Percentiles rank a stretch among this genome's conserved stretches.
Conservation (phyloP, 2,113 vertebrate genomes). For the Mormyrus lacerda region DNA sequence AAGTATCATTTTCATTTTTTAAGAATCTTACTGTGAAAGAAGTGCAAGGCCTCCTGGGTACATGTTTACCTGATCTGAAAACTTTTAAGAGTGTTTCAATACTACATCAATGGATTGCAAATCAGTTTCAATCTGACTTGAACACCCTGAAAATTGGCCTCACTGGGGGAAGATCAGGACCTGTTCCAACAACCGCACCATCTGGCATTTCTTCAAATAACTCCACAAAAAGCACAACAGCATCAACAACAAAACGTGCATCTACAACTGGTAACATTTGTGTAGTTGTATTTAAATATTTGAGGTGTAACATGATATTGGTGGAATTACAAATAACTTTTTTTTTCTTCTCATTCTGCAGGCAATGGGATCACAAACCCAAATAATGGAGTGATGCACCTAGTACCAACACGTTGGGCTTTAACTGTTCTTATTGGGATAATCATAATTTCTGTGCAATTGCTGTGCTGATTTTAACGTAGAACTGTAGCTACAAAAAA, state of each 20-base stretch:
- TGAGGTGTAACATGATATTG: not conserved
- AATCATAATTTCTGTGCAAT: not conserved
- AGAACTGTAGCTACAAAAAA: not conserved
- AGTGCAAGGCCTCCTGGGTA: slow-evolving; percentile 47
- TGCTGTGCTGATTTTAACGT: not conserved
- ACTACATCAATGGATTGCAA: slow-evolving; percentile 39
- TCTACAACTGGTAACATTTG: not conserved
- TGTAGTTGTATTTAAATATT: not conserved
- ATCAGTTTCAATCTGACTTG: slow-evolving; percentile 31
- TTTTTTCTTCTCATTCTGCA: not conserved
- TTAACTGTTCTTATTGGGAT: not conserved
- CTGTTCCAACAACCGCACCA: not conserved
- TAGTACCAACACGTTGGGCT: not conserved
- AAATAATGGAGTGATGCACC: not conserved
- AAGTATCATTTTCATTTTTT: not conserved
- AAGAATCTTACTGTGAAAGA: slow-evolving; percentile 46
- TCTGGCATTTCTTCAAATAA: not conserved
- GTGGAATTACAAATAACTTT: not conserved
- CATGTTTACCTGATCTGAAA: slow-evolving; percentile 40
- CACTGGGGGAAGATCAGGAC: slow-evolving; percentile 26
- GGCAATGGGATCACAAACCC: not conserved
- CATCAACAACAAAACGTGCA: not conserved
- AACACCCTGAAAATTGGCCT: slow-evolving; percentile 26
- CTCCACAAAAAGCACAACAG: not conserved
- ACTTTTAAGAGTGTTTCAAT: slow-evolving; percentile 39